phyloP scores from a whole-genome alignment of 64 coral and sea anemone genomes.

The Cladopsammia gracilis region DNA sequence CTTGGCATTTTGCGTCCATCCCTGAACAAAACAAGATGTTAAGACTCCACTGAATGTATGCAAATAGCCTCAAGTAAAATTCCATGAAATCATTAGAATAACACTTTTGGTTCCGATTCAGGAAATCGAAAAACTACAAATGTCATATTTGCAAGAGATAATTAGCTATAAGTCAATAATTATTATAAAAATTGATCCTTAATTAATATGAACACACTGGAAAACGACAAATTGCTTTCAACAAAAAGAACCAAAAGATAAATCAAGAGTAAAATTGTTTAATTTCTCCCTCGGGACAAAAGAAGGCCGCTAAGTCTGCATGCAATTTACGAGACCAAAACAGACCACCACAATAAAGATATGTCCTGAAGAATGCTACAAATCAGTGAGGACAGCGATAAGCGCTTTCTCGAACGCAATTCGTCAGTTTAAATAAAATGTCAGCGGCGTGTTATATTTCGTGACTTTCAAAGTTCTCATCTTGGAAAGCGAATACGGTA shows the following conservation, averaged over 20 bases:
- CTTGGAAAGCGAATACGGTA: no score
- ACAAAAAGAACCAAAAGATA: background rate
- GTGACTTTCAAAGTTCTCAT: no score
- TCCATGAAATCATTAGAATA: background rate
- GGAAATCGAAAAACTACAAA: background rate
- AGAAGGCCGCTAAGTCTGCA: no score
- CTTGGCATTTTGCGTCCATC: slow-evolving; percentile 8
- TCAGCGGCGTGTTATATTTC: no score
- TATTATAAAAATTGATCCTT: background rate
- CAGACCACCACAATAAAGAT: no score
- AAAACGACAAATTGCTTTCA: background rate
- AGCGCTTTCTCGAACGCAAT: no score
- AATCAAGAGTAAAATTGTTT: no score
- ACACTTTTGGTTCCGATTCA: background rate
- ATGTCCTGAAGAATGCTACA: no score
- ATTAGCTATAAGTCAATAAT: slow-evolving; percentile 20
- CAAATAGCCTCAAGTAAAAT: slow-evolving; percentile 6
- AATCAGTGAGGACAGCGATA: no score
- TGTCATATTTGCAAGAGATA: background rate
- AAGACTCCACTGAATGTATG: background rate
- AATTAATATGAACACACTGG: background rate
- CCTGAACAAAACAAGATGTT: background rate
- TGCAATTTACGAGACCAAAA: no score
- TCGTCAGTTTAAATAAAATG: no score
- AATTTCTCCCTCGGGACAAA: no score